Base-by-base conservation (phyloP, 1,140 invertebrate genomes). In the Aphidius gifuensis region DNA sequence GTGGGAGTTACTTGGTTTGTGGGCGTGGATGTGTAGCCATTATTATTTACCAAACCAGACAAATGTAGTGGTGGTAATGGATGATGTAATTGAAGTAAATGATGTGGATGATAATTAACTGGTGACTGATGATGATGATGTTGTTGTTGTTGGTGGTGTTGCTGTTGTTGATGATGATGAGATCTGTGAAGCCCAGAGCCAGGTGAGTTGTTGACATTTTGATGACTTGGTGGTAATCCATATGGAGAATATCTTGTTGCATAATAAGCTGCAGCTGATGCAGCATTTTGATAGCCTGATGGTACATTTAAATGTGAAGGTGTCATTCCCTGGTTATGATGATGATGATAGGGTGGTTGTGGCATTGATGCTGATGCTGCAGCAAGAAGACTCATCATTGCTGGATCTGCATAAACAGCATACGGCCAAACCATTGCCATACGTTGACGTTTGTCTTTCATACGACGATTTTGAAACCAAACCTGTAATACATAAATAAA, bases 401-500 rank as follows among this genome's bases (percentile, higher is more conserved):
- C 86, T 5, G 94, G 94, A 71, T 98, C 95, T 4, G 92, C 89
- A 81, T 96, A 97, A 39, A 97, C 92, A 0, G 92, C 90, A 76
- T 97, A 96, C 0, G 96, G 95, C 96, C 96, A 98, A 0, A 92
- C 88, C 55, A 98, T 86, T 0, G 95, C 92, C 79, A 97, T 90
- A 7, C 94, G 80, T 75, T 99, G 96, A 0, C 96, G 85, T 71
- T 98, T 99, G 81, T 98, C 95, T 75, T 99, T 99, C 97, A 99
- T 99, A n/a, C 97, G 85, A 9, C 97, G 86, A 72, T 99, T 99
- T 86, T 99, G 97, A 75, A 99, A 99, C 97, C 97, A 99, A 4
- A 99, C 95, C 93, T 96, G 83, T 2, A 71, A 70, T 42, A 32
- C 11, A 60, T 58, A 55, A 58, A 53, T 46, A 64, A 62, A 55